Evolutionary conservation across 2,113 vertebrate species (phyloP).

Genomic region (Ictidomys tridecemlineatus): DNA sequence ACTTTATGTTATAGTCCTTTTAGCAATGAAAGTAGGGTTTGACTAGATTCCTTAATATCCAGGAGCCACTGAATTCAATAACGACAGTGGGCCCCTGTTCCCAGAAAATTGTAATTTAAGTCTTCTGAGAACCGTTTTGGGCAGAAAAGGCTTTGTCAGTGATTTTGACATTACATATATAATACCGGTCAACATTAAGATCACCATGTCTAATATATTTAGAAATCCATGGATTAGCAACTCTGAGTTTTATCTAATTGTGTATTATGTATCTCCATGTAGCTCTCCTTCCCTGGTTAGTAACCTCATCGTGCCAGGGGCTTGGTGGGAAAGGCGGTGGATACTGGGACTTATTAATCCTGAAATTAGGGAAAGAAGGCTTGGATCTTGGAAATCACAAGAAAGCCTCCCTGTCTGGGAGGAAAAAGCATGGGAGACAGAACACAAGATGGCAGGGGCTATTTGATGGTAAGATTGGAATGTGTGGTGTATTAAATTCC

Average conservation of each 20-base stretch:
- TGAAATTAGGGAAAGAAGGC: neutral
- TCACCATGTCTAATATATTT: neutral
- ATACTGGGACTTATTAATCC: neutral
- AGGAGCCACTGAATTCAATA: neutral
- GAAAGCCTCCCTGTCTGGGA: neutral
- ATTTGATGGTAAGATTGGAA: neutral
- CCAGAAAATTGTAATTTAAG: constrained; percentile 16
- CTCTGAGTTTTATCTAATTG: neutral
- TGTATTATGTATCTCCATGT: accelerated
- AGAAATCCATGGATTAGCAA: neutral
- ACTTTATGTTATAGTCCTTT: neutral
- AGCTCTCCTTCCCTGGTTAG: neutral
- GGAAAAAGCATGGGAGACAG: neutral
- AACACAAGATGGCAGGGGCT: neutral
- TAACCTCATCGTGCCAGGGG: neutral
- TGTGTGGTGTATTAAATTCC: neutral
- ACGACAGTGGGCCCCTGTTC: neutral
- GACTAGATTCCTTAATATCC: neutral
- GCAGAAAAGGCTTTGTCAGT: neutral
- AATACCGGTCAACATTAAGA: constrained; percentile 31
- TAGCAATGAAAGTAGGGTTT: neutral
- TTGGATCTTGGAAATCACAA: neutral
- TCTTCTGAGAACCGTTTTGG: constrained; percentile 36
- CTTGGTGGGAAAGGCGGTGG: neutral
- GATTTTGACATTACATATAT: neutral